phyloP scores from a whole-genome alignment of 1,140 invertebrate genomes.

The Psilanteris sp. region DNA sequence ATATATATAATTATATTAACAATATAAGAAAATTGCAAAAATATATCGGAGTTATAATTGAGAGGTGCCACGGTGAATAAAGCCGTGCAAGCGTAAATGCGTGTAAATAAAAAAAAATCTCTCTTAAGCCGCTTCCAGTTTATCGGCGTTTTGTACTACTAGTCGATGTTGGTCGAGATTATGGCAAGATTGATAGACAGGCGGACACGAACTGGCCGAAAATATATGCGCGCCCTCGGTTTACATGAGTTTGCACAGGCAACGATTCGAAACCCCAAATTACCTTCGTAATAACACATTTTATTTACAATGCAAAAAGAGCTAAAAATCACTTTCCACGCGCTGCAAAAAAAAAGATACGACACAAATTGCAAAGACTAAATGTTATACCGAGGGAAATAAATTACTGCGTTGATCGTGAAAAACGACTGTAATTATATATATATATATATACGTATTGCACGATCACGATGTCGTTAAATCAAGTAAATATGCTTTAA shows the following conservation, averaged over 20 bases:
- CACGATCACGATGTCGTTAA: no score
- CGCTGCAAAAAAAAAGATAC: background rate
- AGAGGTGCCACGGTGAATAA: constrained; percentile 23
- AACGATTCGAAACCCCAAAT: constrained; percentile 54
- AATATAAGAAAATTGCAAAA: no score
- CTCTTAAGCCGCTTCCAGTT: constrained; percentile 52
- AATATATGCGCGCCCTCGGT: constrained; percentile 52
- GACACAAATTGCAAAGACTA: constrained; percentile 9
- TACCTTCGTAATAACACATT: constrained; percentile 50
- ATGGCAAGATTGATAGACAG: constrained; percentile 63
- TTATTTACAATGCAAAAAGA: constrained; percentile 60
- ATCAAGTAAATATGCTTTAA: no score
- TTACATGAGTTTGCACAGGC: constrained; percentile 44
- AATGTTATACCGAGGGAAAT: constrained; percentile 5
- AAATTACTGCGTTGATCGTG: constrained; percentile 7
- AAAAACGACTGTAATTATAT: constrained; percentile 9
- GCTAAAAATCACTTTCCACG: constrained; percentile 42
- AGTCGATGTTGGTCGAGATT: constrained; percentile 59
- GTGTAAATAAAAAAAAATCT: constrained; percentile 51
- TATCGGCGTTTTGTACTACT: constrained; percentile 60
- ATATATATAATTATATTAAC: no score
- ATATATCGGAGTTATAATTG: constrained; percentile 39
- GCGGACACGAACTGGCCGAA: constrained; percentile 54
- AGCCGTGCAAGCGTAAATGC: constrained; percentile 30
- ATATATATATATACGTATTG: background rate